A percentile compares a stretch with the other conserved stretches of the same genome.
Conservation (phyloP, 1,140 invertebrate genomes). For the Heliconius congener region DNA sequence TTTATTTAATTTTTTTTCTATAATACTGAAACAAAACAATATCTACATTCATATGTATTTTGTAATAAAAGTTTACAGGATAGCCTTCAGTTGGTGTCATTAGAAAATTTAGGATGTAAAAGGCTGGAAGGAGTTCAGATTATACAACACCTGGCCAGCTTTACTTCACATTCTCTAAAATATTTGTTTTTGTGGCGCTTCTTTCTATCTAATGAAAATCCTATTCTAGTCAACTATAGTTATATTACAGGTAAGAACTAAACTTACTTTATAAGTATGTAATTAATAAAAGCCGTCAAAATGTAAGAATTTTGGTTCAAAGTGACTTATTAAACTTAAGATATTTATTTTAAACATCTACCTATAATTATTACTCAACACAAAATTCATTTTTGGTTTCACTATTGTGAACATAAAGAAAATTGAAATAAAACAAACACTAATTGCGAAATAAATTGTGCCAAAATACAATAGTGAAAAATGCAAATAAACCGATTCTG, state of each 20-base stretch:
- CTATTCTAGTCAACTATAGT: conserved; percentile 64
- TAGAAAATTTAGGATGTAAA: conserved; percentile 64
- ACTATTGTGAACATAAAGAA: no score
- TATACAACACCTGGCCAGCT: conserved; percentile 61
- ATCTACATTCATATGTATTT: not conserved
- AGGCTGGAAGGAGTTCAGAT: conserved; percentile 62
- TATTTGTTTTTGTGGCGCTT: conserved; percentile 73
- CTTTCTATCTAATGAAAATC: conserved; percentile 65
- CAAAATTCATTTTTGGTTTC: no score
- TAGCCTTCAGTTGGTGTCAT: conserved; percentile 58
- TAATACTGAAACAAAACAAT: not conserved
- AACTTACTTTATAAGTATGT: not conserved
- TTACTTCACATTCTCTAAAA: conserved; percentile 58
- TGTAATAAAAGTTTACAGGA: conserved; percentile 57
- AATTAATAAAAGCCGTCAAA: no score
- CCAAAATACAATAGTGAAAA: no score
- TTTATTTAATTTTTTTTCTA: not conserved
- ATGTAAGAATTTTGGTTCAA: no score
- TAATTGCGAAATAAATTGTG: no score
- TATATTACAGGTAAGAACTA: conserved; percentile 58
- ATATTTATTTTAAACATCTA: no score
- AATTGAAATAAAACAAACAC: no score
- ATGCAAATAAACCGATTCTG: no score
- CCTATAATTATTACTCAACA: no score
- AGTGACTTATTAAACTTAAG: no score